A percentile compares a stretch with the other conserved stretches of the same genome.
phyloP scores from a whole-genome alignment of 1,140 invertebrate genomes.

The Globodera rostochiensis region DNA sequence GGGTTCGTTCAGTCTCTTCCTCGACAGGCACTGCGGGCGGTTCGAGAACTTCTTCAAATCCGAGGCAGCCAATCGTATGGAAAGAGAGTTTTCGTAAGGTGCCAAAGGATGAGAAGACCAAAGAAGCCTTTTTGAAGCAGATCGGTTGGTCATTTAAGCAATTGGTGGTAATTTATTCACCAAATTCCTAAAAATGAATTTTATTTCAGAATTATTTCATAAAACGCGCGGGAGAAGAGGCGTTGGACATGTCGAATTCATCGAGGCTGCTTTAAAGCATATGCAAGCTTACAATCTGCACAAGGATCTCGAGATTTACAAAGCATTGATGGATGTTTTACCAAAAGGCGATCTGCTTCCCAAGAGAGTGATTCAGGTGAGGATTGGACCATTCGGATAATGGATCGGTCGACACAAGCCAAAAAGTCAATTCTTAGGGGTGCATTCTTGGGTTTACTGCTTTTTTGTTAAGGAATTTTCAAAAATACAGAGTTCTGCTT shows the following conservation, averaged over 20 bases:
- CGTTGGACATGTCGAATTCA: constrained; percentile 87
- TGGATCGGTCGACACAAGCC: no score
- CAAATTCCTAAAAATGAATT: not conserved
- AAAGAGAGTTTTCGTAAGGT: constrained; percentile 48
- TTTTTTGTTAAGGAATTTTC: no score
- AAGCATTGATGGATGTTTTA: constrained; percentile 83
- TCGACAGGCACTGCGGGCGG: not conserved
- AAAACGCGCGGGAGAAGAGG: constrained; percentile 38
- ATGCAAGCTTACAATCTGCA: constrained; percentile 85
- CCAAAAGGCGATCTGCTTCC: constrained; percentile 88
- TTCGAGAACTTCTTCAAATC: not conserved
- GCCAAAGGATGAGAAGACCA: constrained; percentile 40
- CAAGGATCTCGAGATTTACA: constrained; percentile 87
- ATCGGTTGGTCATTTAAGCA: constrained; percentile 29
- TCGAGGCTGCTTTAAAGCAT: constrained; percentile 81
- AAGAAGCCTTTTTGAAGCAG: constrained; percentile 37
- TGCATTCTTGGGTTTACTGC: not conserved
- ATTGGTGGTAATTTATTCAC: not conserved
- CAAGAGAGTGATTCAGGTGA: constrained; percentile 76
- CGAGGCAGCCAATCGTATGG: constrained; percentile 24
- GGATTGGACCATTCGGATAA: no score
- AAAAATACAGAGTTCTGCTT: no score
- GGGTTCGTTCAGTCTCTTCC: not conserved
- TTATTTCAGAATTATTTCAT: constrained; percentile 49
- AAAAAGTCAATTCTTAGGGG: no score